phyloP scores from a whole-genome alignment of 1,140 invertebrate genomes.

The Drosophila ogumai region DNA sequence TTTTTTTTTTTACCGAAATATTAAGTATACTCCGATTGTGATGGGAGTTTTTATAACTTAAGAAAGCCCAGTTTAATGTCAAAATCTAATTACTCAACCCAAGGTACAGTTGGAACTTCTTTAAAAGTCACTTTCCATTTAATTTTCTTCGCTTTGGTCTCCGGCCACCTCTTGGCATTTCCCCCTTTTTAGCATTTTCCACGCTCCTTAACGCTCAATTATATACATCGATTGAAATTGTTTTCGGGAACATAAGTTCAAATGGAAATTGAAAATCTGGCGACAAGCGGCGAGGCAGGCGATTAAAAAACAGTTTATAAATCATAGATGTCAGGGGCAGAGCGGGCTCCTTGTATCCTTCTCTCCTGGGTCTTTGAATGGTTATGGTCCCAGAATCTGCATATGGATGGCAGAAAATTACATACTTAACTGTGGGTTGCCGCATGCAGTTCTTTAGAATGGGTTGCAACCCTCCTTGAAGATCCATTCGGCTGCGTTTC shows the following conservation, averaged over 20 bases:
- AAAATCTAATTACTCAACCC: background rate
- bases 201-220: slow-evolving; percentile 54
- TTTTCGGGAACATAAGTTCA: slow-evolving; percentile 32
- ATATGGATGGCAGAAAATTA: slow-evolving; percentile 64
- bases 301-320: slow-evolving; percentile 77
- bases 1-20: too few species aligned
- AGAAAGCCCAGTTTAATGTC: background rate
- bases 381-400: slow-evolving; percentile 38
- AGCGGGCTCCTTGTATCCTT: background rate
- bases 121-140: slow-evolving; percentile 17
- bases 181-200: slow-evolving; percentile 38
- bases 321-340: slow-evolving; percentile 59
- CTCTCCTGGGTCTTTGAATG: background rate
- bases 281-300: slow-evolving; percentile 32
- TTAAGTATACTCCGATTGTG: too few species aligned
- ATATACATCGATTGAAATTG: slow-evolving; percentile 63
- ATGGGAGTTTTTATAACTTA: too few species aligned
- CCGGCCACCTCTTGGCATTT: slow-evolving; percentile 4
- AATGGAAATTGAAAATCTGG: slow-evolving; percentile 32
- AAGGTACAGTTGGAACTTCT: slow-evolving; percentile 23
- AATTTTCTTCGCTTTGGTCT: background rate
- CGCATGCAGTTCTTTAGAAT: slow-evolving; percentile 60
- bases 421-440: slow-evolving; percentile 65
- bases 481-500: slow-evolving; percentile 16
- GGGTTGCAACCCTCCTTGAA: slow-evolving; percentile 29